phyloP scores from a whole-genome alignment of 2,888 invertebrate genomes.

The Trichopoda pennipes region DNA sequence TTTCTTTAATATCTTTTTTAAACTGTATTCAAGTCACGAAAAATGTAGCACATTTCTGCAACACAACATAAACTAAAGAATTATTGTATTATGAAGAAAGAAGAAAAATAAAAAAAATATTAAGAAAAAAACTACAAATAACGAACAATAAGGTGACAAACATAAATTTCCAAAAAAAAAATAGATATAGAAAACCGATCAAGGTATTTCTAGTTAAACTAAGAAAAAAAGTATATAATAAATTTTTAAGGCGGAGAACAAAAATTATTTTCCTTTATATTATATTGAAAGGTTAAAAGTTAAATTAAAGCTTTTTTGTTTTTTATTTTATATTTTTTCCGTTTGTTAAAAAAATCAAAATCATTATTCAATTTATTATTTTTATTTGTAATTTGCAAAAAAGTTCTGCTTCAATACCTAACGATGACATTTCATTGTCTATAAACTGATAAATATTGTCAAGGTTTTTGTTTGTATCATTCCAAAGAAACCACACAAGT shows the following conservation, averaged over 20 bases:
- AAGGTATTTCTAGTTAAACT: not conserved
- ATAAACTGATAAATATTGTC: constrained; percentile 54
- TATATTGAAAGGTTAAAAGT: constrained; percentile 35
- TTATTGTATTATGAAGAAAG: constrained; percentile 32
- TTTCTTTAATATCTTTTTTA: constrained; percentile 27
- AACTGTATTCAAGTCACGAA: constrained; percentile 64
- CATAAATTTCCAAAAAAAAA: constrained; percentile 10
- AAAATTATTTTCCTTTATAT: not conserved
- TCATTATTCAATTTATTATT: not conserved
- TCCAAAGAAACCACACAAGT: constrained; percentile 22
- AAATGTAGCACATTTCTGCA: constrained; percentile 53
- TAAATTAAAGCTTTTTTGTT: constrained; percentile 18
- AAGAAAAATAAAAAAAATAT: not conserved
- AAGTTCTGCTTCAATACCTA: constrained; percentile 47
- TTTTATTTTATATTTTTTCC: constrained; percentile 4
- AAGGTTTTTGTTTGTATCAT: constrained; percentile 41
- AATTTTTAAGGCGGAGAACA: not conserved
- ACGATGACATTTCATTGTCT: constrained; percentile 62
- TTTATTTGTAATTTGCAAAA: not conserved
- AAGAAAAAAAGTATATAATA: not conserved
- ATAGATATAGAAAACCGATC: constrained; percentile 28
- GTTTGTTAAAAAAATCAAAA: not conserved
- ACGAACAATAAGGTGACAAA: constrained; percentile 5
- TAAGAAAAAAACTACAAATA: not conserved
- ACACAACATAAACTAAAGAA: constrained; percentile 18